A percentile compares a stretch with the other conserved stretches of the same genome.
These are phyloP conservation scores for Helicoverpa armigera DNA, from an alignment of 1,140 invertebrate genomes.

Conservation along the genomic window DNA sequence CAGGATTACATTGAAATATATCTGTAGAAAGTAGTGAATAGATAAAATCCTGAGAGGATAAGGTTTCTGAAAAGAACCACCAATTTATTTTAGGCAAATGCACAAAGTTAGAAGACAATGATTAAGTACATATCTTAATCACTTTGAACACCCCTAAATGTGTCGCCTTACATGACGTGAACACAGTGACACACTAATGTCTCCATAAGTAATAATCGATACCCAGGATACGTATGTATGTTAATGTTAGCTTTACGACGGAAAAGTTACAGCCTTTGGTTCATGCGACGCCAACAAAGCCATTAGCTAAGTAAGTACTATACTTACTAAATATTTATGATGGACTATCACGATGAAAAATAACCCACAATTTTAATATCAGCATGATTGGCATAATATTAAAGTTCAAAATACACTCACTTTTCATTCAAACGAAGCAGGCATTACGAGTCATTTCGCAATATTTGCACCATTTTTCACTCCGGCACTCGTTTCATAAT, in stretches of 20 bases:
- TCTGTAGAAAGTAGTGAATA: too few species aligned
- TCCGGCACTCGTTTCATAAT: slow-evolving; percentile 18
- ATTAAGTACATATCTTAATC: too few species aligned
- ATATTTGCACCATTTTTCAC: slow-evolving; percentile 42
- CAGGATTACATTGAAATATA: too few species aligned
- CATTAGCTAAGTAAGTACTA: background rate
- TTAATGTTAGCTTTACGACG: background rate
- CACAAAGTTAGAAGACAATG: too few species aligned
- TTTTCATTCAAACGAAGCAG: background rate
- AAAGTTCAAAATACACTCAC: background rate
- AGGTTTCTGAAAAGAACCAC: too few species aligned
- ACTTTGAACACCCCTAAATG: background rate
- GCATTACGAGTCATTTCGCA: background rate
- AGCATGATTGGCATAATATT: background rate
- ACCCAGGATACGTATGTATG: background rate
- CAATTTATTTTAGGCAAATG: too few species aligned
- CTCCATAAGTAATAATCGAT: background rate
- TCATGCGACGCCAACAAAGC: background rate
- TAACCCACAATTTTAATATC: background rate
- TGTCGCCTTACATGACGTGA: background rate
- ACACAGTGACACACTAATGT: background rate
- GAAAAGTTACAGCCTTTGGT: background rate
- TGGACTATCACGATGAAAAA: too few species aligned
- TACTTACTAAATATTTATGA: too few species aligned
- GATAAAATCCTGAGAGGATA: too few species aligned